Evolutionary conservation across 2,888 invertebrate species (phyloP).

Genomic region (Brachyptera putata): DNA sequence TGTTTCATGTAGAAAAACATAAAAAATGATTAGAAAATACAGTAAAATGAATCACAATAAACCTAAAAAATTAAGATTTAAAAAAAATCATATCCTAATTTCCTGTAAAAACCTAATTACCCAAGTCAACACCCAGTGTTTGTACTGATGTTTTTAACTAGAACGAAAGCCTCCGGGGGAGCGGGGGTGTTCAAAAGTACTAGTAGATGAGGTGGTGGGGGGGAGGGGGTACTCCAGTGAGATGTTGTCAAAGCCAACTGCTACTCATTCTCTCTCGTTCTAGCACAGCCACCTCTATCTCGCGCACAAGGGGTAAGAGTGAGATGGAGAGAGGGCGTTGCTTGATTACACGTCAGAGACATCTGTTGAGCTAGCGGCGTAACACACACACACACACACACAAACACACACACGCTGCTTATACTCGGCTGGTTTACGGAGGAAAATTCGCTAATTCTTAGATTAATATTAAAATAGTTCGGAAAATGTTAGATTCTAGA

Average conservation of each 20-base stretch:
- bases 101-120: too few relatives aligned
- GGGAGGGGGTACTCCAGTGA: constrained; percentile 1
- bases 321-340: background rate
- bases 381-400: constrained; percentile 19
- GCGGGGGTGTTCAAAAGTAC: background rate
- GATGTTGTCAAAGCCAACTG: constrained; percentile 16
- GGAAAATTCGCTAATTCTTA: too few relatives aligned
- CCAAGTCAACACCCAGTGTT: background rate
- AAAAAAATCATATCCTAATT: too few relatives aligned
- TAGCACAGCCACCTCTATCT: background rate
- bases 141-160: constrained; percentile 2
- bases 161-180: background rate
- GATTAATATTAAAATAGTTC: too few relatives aligned
- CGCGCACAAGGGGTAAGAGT: background rate
- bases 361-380: constrained; percentile 32
- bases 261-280: background rate
- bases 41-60: too few relatives aligned
- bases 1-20: background rate
- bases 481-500: too few relatives aligned
- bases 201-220: background rate
- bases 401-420: background rate
- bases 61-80: too few relatives aligned
- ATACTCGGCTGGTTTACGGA: too few relatives aligned
- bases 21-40: background rate
- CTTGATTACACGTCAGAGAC: constrained; percentile 36